These are phyloP conservation scores for Ferrisia virgata DNA, from an alignment of 2,888 invertebrate genomes.

Conservation along the genomic window DNA sequence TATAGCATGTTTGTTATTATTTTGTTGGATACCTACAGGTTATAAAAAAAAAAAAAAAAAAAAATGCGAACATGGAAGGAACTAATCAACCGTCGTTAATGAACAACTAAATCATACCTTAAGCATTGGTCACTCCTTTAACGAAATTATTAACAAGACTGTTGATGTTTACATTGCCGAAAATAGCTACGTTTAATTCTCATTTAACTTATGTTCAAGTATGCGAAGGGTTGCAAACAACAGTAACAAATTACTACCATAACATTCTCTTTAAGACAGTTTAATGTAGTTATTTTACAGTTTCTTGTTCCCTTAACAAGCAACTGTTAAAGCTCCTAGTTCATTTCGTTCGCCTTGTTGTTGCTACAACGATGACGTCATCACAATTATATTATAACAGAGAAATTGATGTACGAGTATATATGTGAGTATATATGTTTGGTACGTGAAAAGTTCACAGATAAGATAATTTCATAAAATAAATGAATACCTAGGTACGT, in stretches of 20 bases:
- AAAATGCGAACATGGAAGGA: neutral
- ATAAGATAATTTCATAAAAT: too few species aligned
- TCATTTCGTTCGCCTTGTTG: neutral
- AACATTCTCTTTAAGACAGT: constrained; percentile 34
- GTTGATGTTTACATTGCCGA: constrained; percentile 26
- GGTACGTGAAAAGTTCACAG: too few species aligned
- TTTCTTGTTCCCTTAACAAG: constrained; percentile 23
- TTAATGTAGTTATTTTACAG: constrained; percentile 34
- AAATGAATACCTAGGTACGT: too few species aligned
- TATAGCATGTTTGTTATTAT: too few species aligned
- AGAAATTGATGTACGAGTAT: too few species aligned
- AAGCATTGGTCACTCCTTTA: neutral
- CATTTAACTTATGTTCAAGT: constrained; percentile 26
- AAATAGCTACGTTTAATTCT: constrained; percentile 22
- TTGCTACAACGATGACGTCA: neutral
- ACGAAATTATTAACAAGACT: constrained; percentile 20
- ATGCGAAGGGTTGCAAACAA: constrained; percentile 21
- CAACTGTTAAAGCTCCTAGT: neutral
- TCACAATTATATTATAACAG: neutral
- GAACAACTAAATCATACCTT: neutral
- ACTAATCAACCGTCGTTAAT: neutral
- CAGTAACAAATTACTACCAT: constrained; percentile 26
- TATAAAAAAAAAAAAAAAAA: neutral
- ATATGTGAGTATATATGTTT: too few species aligned
- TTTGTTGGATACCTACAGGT: too few species aligned